phyloP scores from a whole-genome alignment of 2,888 invertebrate species.

The Hirtodrosophila trivittata region DNA sequence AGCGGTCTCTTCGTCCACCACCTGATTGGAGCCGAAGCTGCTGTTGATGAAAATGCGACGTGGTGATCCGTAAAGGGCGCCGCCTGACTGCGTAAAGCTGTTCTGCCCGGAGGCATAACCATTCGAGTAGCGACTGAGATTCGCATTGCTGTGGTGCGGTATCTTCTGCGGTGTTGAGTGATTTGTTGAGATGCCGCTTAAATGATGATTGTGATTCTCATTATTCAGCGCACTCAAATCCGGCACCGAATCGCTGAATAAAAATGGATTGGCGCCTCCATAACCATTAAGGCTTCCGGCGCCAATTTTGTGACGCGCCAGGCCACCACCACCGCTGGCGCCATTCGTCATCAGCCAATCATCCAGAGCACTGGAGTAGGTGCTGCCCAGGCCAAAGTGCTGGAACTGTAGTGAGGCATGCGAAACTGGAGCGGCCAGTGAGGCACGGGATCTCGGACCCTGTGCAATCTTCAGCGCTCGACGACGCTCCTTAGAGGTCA shows the following conservation, averaged over 20 bases:
- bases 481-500: constrained; percentile 87
- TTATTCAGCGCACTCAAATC: constrained; percentile 83
- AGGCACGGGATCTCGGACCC: constrained; percentile 83
- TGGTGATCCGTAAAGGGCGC: constrained; percentile 81
- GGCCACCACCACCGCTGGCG: constrained; percentile 74
- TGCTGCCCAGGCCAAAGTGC: constrained; percentile 83
- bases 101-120: constrained; percentile 81
- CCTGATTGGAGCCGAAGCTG: constrained; percentile 82
- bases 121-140: constrained; percentile 81
- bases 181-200: constrained; percentile 82
- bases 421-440: constrained; percentile 83
- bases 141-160: constrained; percentile 80
- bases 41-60: constrained; percentile 82
- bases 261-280: constrained; percentile 82
- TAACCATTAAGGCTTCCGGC: constrained; percentile 81
- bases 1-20: constrained; percentile 82
- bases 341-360: constrained; percentile 85
- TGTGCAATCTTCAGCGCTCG: constrained; percentile 85
- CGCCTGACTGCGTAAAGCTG: constrained; percentile 77
- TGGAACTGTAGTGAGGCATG: constrained; percentile 83
- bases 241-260: constrained; percentile 83
- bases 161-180: constrained; percentile 84
- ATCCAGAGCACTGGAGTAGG: constrained; percentile 85
- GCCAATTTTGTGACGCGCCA: constrained; percentile 84
- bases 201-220: constrained; percentile 81